A percentile compares a stretch with the other conserved stretches of the same genome.
phyloP scores from a whole-genome alignment of 1,140 invertebrate species.

The Cotesia vestalis region DNA sequence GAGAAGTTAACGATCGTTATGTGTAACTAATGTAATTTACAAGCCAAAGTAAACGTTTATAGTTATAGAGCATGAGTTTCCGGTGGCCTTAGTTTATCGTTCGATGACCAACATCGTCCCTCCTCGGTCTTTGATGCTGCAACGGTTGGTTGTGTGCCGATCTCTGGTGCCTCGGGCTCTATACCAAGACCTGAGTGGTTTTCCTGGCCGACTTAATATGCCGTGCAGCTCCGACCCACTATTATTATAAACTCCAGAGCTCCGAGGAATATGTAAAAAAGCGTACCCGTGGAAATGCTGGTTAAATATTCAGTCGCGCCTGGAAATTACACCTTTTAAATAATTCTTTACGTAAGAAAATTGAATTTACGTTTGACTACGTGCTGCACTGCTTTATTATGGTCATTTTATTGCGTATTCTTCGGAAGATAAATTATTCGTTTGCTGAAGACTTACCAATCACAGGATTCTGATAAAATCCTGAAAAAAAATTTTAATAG shows the following conservation, averaged over 20 bases:
- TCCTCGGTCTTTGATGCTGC: constrained; percentile 12
- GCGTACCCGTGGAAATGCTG: neutral
- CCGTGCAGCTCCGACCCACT: constrained; percentile 19
- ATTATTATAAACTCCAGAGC: constrained; percentile 22
- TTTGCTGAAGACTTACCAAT: neutral
- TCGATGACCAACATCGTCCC: constrained; percentile 1
- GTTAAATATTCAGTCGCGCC: neutral
- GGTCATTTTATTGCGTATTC: neutral
- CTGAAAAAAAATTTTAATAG: too few relatives aligned
- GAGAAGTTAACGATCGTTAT: constrained; percentile 18
- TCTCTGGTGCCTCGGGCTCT: constrained; percentile 13
- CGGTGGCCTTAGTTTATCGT: neutral
- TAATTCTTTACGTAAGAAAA: neutral
- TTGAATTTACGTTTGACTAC: neutral
- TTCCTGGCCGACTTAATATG: constrained; percentile 27
- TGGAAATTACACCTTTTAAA: constrained; percentile 1
- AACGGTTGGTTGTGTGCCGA: neutral
- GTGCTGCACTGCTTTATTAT: neutral
- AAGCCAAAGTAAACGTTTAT: constrained; percentile 1
- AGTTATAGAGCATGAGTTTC: neutral
- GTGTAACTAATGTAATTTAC: constrained; percentile 1
- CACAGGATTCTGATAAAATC: too few relatives aligned
- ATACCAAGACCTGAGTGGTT: constrained; percentile 13
- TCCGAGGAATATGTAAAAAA: neutral
- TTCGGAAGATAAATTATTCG: neutral